Evolutionary conservation across 2,888 invertebrate species (phyloP), one percentile per base, ranked within the genome.

Genomic region (Caenorhabditis doughertyi): DNA sequence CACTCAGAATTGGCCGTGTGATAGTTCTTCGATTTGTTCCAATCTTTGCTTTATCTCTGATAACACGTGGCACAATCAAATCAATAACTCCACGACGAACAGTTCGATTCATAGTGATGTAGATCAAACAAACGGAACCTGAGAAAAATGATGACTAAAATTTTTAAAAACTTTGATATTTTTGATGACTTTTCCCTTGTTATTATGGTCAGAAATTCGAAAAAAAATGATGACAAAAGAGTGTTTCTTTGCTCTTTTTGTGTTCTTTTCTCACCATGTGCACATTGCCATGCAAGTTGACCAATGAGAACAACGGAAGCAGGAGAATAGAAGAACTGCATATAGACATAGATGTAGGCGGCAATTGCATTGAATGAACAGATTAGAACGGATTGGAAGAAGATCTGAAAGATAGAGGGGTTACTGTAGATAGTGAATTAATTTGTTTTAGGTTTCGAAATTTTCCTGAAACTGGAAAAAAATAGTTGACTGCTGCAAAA

Each of bases 281-380:
- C 77, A 42, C 60, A 83, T 64, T 86, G 86, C 86, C 86, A 86
- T 5, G 81, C 76, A 18, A 86, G 53, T 44, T 86, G 86, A 29
- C 84, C 86, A 49, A 86, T 65, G 44, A 86, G 67, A 16, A 86
- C 79, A 18, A 84, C 47, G 2, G 21, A 51, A 11, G 81, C 64
- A 2, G 86, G 81, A 0, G 81, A 76, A 3, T 65, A 21, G 65
- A 86, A 83, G 70, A 86, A 86, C 51, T 86, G 86, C 84, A 86
- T 86, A 76, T 84, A 84, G 62, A 84, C 84, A 68, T 86, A 86
- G 56, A 86, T 81, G 60, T 79, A 68, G 13, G 86, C 84, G 25
- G 84, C 86, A 9, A 82, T 56, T 3, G 83, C 76, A 49, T 83
- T 84, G 47, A 77, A 79, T 18, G 83, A 71, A 35, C 86, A 86